Percentiles rank a stretch among this genome's conserved stretches.
Evolutionary conservation across 2,797 vertebrate species (phyloP).

Genomic region (Chromis chromis): DNA sequence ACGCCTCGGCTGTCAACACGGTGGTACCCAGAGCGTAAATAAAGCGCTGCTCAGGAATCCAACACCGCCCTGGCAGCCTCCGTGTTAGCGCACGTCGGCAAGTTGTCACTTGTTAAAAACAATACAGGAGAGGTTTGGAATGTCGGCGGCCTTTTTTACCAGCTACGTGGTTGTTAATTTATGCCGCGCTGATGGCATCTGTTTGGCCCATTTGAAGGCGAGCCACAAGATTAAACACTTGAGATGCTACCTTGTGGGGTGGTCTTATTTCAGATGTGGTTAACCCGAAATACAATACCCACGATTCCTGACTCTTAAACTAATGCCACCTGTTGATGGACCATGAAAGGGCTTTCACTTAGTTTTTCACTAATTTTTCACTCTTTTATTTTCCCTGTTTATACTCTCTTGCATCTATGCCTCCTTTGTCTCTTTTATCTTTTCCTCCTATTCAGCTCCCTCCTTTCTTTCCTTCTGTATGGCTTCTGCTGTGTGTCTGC

Average conservation of each 20-base stretch:
- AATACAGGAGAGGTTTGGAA: conserved; percentile 74
- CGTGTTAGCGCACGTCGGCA: conserved; percentile 63
- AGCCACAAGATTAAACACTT: conserved; percentile 73
- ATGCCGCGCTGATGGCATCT: conserved; percentile 70
- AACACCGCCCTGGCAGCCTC: conserved; percentile 67
- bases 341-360: conserved; percentile 65
- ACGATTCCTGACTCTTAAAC: conserved; percentile 71
- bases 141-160: conserved; percentile 56
- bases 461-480: conserved; percentile 60
- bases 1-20: conserved; percentile 71
- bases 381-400: conserved; percentile 52
- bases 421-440: conserved; percentile 55
- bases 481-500: conserved; percentile 58
- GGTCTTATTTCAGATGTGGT: conserved; percentile 79
- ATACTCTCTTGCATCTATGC: conserved; percentile 37
- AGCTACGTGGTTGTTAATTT: conserved; percentile 67
- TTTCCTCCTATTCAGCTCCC: conserved; percentile 45
- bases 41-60: conserved; percentile 72
- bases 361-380: conserved; percentile 53
- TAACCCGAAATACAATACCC: conserved; percentile 74
- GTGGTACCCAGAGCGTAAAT: conserved; percentile 67
- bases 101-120: conserved; percentile 81
- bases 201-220: conserved; percentile 67
- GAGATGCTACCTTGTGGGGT: conserved; percentile 74
- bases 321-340: conserved; percentile 77